Evolutionary conservation across 2,888 invertebrate genomes (phyloP).

Genomic region (Cheilosia scutellata): DNA sequence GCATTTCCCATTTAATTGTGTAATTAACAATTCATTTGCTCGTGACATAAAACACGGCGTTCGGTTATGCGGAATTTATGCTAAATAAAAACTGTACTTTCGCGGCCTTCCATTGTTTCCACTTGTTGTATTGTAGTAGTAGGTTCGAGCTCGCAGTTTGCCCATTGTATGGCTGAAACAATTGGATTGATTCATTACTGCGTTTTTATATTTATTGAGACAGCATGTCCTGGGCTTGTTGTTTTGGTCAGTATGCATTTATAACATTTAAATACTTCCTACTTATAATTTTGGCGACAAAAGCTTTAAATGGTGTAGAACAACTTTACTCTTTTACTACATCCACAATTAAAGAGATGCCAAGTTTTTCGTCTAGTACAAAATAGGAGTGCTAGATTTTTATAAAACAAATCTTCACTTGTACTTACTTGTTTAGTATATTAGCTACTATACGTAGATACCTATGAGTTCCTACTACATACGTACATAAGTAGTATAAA

Average conservation of each 20-base stretch:
- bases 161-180: slow-evolving; percentile 48
- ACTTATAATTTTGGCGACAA: background rate
- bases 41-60: slow-evolving; percentile 74
- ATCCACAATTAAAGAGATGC: too few relatives aligned
- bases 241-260: background rate
- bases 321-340: too few relatives aligned
- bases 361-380: too few relatives aligned
- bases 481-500: too few relatives aligned
- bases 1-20: slow-evolving; percentile 75
- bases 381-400: too few relatives aligned
- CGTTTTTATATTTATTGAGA: slow-evolving; percentile 41
- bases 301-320: too few relatives aligned
- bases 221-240: background rate
- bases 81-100: slow-evolving; percentile 52
- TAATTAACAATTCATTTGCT: slow-evolving; percentile 76
- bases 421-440: too few relatives aligned
- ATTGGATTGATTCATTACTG: slow-evolving; percentile 71
- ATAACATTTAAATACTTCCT: background rate
- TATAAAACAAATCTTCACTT: too few relatives aligned
- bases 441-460: too few relatives aligned
- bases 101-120: slow-evolving; percentile 61
- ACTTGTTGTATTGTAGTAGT: slow-evolving; percentile 58
- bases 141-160: slow-evolving; percentile 1
- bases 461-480: too few relatives aligned
- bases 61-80: slow-evolving; percentile 73